A percentile compares a stretch with the other conserved stretches of the same genome.
phyloP scores from a whole-genome alignment of 2,888 invertebrate genomes.

The Meta bourneti region DNA sequence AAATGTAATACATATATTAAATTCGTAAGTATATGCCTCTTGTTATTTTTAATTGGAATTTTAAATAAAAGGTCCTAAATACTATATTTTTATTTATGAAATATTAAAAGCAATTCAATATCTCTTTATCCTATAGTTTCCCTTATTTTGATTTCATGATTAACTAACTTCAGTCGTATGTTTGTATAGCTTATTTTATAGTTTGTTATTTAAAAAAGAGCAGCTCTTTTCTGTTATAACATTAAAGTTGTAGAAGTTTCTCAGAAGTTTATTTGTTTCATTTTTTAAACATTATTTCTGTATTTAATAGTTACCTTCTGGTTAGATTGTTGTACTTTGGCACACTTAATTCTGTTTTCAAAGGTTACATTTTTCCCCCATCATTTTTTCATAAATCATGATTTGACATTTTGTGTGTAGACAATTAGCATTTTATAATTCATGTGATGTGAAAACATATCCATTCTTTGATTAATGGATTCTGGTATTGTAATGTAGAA shows the following conservation, averaged over 20 bases:
- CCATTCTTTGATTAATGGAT: background rate
- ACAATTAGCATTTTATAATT: background rate
- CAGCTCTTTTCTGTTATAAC: too few species aligned
- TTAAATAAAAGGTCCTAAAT: too few species aligned
- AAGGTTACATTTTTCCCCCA: too few species aligned
- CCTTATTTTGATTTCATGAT: background rate
- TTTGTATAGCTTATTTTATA: background rate
- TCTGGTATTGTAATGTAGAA: background rate
- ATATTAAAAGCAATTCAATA: too few species aligned
- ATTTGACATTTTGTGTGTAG: background rate
- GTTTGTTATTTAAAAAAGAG: background rate
- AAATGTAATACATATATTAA: too few species aligned
- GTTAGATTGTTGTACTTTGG: too few species aligned
- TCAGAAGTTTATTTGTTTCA: background rate
- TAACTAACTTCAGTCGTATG: background rate
- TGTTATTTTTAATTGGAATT: too few species aligned
- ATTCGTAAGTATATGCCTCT: too few species aligned
- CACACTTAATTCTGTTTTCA: too few species aligned
- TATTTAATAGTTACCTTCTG: too few species aligned
- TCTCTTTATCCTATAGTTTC: too few species aligned
- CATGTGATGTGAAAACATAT: slow-evolving; percentile 41
- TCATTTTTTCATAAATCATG: background rate
- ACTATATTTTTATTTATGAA: too few species aligned
- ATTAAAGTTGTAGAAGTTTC: background rate
- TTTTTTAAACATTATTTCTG: background rate